phyloP scores from a whole-genome alignment of 2,797 vertebrate species.

The Diplodus puntazzo region DNA sequence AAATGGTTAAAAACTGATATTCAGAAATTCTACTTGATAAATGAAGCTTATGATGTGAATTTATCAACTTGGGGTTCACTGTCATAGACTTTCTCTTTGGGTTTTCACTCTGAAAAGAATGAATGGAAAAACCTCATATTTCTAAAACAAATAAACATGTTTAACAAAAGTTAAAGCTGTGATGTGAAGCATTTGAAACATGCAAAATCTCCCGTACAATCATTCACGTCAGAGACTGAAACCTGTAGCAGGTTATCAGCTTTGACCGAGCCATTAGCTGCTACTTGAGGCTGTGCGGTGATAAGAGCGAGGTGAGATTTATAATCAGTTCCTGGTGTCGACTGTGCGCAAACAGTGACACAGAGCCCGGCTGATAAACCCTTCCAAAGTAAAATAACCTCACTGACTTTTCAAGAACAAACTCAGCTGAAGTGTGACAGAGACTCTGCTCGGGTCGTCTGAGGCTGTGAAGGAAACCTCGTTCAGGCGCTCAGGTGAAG shows the following conservation, averaged over 20 bases:
- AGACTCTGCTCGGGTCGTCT: rapidly evolving
- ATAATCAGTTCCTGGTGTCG: constrained; percentile 29
- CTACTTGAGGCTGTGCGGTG: constrained; percentile 21
- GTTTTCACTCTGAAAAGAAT: background rate
- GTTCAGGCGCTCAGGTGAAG: background rate
- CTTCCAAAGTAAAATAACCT: constrained; percentile 22
- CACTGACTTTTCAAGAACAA: background rate
- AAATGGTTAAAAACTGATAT: too few relatives aligned
- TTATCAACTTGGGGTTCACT: too few relatives aligned
- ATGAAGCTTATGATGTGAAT: too few relatives aligned
- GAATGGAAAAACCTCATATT: background rate
- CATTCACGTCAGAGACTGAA: background rate
- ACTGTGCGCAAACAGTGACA: constrained; percentile 3
- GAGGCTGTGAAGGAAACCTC: background rate
- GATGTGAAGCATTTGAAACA: background rate
- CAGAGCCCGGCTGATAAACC: constrained; percentile 3
- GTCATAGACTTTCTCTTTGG: background rate
- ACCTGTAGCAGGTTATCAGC: constrained; percentile 19
- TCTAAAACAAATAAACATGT: background rate
- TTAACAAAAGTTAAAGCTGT: background rate
- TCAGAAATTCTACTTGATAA: too few relatives aligned
- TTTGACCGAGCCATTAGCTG: constrained; percentile 10
- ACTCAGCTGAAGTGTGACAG: background rate
- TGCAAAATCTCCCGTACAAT: background rate
- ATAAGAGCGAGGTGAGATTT: constrained; percentile 14